Base-by-base conservation (phyloP, 2,113 vertebrate species). In the Motacilla alba region DNA sequence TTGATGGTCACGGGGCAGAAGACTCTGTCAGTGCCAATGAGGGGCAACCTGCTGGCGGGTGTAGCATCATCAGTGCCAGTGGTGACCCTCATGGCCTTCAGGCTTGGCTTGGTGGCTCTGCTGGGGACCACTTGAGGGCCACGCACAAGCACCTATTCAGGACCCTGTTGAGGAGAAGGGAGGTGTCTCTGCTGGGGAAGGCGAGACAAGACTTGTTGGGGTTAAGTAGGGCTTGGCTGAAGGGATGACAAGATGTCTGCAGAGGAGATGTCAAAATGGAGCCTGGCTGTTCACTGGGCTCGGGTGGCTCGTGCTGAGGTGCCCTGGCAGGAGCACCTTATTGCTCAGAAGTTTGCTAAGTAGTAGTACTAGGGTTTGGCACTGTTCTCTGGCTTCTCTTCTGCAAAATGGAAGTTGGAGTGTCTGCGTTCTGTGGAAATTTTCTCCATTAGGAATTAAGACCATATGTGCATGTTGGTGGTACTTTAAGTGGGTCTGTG, bases 211-310 rank as follows among this genome's bases (percentile, higher is more conserved):
- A 86, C 96, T 96, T 94, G 95, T 68, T 94, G 80, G 86, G 85
- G 83, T 95, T 86, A 90, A 95, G 85, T 15, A 96, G 83, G 82
- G 62, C 70, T 73, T 79, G 81, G 62, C 56, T 97, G 80, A 93
- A 96, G 73, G 85, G 73, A 90, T 44, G 60, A 88, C 88, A 96
- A 95, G 86, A 96, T 92, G 89, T 91, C 96, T 96, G 91, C 91
- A 84, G 53, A 87, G 37, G 33, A 93, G 68, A 78, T 84, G 86
- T 75, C 83, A 90, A 97, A 96, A 96, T 96, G 87, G 93, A 96
- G 76, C 68, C 74, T 68, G 62, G 50, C 41, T 3, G 8, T 82
- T 92, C 3, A 2, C 50, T 67, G 15, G 26, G 74, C 46, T 84
- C 2, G 0, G n/a, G 30, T n/a, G 23, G 39, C 75, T 64, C 0